Evolutionary conservation across 92 coral and sea anemone species (phyloP), one percentile per base, ranked within the genome.

Genomic region (Ricordea florida): DNA sequence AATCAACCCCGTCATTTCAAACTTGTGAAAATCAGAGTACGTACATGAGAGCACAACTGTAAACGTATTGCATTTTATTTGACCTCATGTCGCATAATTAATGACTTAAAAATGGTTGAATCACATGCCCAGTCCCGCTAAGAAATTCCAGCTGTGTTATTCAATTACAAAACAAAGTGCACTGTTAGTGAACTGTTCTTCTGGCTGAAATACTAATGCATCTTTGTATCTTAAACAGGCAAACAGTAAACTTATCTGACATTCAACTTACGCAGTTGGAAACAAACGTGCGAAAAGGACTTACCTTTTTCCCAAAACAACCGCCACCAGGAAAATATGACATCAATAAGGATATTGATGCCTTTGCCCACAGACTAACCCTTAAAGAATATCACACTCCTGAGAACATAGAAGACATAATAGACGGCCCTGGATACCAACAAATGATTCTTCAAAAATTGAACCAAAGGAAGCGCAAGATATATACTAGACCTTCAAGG

Each of bases 381-480:
- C 48, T 42, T 21, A 46, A 28, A 46, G 74, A 66, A 26, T 66
- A 66, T 34, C 74, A 48, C 24, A 45, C 65, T 15, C 66, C 52
- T 7, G 58, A 27, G 24, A 30, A 52, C 76, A 11, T 51, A 22
- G 77, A 70, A 14, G 51, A 70, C 34, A 21, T 70, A 44, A 44
- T 24, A 44, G 41, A 53, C 65, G 45, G 53, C 26, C 61, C 61
- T 34, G 51, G 49, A 36, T 70, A 70, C 46, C 64, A 70, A 34
- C 51, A 49, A 35, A 30, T 49, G 17, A 37, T 20, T 51, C 64
- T 55, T 37, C 49, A 71, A 29, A 55, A 56, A 44, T 51, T 71
- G 25, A 51, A 71, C 52, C 45, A 42, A 11, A 53, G 43, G 61
- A 44, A 55, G 18, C 78, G 40, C 23, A 71, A 56, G 47, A 40